phyloP scores from a whole-genome alignment of 2,797 vertebrate genomes.

The Tinamus major region DNA sequence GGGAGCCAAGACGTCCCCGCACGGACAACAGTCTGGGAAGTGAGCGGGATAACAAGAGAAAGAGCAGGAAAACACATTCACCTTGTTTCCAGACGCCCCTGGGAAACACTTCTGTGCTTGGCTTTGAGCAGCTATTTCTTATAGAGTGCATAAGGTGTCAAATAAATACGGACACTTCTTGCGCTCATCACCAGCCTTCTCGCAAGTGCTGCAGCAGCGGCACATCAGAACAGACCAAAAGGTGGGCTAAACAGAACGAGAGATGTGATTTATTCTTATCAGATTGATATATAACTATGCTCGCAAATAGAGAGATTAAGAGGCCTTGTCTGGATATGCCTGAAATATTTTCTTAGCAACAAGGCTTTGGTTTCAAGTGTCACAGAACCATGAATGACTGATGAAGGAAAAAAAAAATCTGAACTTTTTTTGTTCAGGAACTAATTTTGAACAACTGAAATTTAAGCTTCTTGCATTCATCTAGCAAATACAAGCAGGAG shows the following conservation, averaged over 20 bases:
- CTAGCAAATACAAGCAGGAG: conserved; percentile 63
- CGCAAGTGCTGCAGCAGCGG: neutral
- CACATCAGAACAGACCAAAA: neutral
- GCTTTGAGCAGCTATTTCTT: neutral
- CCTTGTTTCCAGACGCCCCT: neutral
- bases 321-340: neutral
- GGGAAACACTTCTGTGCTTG: neutral
- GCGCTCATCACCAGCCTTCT: neutral
- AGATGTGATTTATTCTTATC: neutral
- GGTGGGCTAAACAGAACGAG: neutral
- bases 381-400: neutral
- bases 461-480: conserved; percentile 34
- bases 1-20: neutral
- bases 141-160: neutral
- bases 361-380: neutral
- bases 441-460: conserved; percentile 62
- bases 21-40: neutral
- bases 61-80: too few species aligned
- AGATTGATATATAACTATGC: neutral
- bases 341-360: neutral
- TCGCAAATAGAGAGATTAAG: neutral
- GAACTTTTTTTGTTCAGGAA: conserved; percentile 28
- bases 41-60: neutral
- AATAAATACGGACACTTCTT: neutral
- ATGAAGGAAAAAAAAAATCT: neutral